A percentile compares a stretch with the other conserved stretches of the same genome.
Conservation (phyloP, 2,113 vertebrate species). For the Romanogobio albipinnatus region DNA sequence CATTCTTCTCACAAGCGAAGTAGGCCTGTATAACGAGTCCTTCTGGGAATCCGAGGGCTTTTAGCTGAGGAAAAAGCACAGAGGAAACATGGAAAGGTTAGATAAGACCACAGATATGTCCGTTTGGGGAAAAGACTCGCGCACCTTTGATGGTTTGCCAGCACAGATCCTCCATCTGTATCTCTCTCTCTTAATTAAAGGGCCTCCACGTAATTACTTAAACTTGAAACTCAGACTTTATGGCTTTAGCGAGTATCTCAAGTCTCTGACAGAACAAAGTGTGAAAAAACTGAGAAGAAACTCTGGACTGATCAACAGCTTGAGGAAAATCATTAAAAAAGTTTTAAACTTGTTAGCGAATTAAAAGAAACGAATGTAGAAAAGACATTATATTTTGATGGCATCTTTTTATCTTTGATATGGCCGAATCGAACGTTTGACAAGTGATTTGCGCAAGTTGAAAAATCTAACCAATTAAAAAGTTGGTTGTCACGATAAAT, state of each 20-base stretch:
- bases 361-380: no score
- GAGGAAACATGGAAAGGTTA: conserved; percentile 32
- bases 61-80: conserved; percentile 81
- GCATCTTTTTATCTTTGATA: no score
- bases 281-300: neutral
- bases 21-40: conserved; percentile 98
- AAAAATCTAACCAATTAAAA: no score
- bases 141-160: conserved; percentile 25
- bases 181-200: neutral
- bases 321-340: neutral
- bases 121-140: neutral
- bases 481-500: no score
- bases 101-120: neutral
- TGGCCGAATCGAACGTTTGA: no score
- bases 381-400: no score
- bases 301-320: neutral
- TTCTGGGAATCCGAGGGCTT: conserved; percentile 97
- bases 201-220: neutral
- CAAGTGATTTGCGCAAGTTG: no score
- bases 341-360: no score
- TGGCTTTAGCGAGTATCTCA: neutral
- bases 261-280: neutral
- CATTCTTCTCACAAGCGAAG: conserved; percentile 98
- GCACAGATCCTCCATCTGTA: conserved; percentile 6
- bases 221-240: neutral